A percentile compares a stretch with the other conserved stretches of the same genome.
These are phyloP conservation scores for Hirudo medicinalis DNA, from an alignment of 1,140 invertebrate species.

Conservation along the genomic window DNA sequence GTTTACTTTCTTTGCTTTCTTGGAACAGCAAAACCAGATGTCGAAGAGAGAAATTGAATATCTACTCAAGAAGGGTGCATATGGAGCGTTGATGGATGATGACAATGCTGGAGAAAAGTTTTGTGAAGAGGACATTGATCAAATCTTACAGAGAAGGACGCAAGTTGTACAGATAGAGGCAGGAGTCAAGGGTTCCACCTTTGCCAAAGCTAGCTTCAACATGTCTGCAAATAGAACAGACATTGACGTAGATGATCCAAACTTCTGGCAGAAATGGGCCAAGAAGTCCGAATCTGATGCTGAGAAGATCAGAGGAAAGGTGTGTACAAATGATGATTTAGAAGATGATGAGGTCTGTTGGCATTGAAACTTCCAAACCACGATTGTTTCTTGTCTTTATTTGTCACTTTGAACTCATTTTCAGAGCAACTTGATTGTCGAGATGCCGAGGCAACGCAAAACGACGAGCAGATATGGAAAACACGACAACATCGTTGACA, in stretches of 20 bases:
- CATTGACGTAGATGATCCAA: slow-evolving; percentile 96
- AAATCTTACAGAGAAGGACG: slow-evolving; percentile 83
- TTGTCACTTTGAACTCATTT: no score
- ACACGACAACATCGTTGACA: slow-evolving; percentile 56
- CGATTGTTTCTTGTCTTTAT: not conserved
- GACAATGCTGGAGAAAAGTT: slow-evolving; percentile 97
- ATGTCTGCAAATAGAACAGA: slow-evolving; percentile 82
- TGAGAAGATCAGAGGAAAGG: slow-evolving; percentile 42
- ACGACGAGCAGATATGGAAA: slow-evolving; percentile 86
- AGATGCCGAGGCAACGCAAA: slow-evolving; percentile 80
- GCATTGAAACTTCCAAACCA: not conserved
- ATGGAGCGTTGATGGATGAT: slow-evolving; percentile 98
- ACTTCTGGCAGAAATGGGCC: slow-evolving; percentile 99
- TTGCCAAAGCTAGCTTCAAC: slow-evolving; percentile 96
- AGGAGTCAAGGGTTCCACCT: slow-evolving; percentile 88
- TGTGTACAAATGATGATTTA: not conserved
- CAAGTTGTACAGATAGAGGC: slow-evolving; percentile 90
- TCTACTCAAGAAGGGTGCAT: slow-evolving; percentile 82
- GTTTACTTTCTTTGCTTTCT: not conserved
- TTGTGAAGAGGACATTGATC: slow-evolving; percentile 99
- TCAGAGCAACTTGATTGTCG: slow-evolving; percentile 75
- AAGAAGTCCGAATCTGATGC: slow-evolving; percentile 96
- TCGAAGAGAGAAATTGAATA: slow-evolving; percentile 98
- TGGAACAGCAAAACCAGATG: slow-evolving; percentile 50
- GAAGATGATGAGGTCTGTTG: not conserved